Conservation (phyloP, 2,113 vertebrate species). For the Ameiurus melas region DNA sequence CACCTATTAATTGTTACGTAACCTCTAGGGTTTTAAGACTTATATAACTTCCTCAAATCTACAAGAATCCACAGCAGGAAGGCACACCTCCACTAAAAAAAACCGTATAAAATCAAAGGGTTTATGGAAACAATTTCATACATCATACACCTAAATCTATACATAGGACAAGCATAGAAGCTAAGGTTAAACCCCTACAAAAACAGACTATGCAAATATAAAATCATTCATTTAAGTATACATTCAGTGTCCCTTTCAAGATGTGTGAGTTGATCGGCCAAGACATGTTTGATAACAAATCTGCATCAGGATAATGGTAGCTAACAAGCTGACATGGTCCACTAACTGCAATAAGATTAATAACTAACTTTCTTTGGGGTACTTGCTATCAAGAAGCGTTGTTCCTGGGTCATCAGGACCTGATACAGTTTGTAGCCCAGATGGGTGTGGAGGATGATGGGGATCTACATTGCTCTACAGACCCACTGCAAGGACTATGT, state of each 20-base stretch:
- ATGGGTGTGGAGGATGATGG: neutral
- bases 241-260: neutral
- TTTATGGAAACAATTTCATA: constrained; percentile 23
- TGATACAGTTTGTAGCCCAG: neutral
- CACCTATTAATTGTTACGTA: neutral
- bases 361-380: neutral
- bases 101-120: neutral
- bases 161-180: constrained; percentile 13
- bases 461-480: neutral
- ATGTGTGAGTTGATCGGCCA: neutral
- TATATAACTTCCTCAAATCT: neutral
- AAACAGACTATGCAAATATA: neutral
- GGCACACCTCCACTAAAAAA: neutral
- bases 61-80: constrained; percentile 7
- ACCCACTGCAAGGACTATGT: neutral
- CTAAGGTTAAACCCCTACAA: constrained; percentile 25
- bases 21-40: neutral
- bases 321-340: neutral
- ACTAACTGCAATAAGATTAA: neutral
- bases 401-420: neutral
- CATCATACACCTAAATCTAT: constrained; percentile 33
- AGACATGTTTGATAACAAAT: neutral
- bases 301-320: neutral
- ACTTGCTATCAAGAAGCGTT: neutral
- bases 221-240: neutral